Percentiles rank a stretch among this genome's conserved stretches.
These are phyloP conservation scores for Nemotelus pantherinus DNA, from an alignment of 2,888 invertebrate genomes.

Conservation along the genomic window DNA sequence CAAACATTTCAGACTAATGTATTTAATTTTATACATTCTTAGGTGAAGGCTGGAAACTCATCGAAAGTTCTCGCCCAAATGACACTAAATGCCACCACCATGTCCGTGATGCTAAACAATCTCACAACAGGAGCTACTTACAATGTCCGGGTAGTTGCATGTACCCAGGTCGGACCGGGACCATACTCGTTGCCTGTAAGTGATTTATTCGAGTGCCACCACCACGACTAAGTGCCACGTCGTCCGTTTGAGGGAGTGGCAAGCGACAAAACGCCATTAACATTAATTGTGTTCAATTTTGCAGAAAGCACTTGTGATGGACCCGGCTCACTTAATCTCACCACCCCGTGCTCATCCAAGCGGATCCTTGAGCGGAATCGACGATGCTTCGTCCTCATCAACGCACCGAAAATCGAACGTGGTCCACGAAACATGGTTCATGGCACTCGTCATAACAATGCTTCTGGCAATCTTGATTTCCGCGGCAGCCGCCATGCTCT, in stretches of 20 bases:
- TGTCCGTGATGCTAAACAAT: conserved; percentile 90
- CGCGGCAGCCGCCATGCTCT: conserved; percentile 61
- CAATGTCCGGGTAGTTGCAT: conserved; percentile 88
- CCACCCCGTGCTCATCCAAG: conserved; percentile 66
- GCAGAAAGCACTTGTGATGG: conserved; percentile 64
- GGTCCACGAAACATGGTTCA: conserved; percentile 64
- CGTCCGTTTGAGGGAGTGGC: background rate
- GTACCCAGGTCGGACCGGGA: conserved; percentile 87
- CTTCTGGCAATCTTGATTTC: conserved; percentile 61
- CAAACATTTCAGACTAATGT: too few relatives aligned
- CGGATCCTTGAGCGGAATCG: conserved; percentile 63
- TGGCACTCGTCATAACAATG: conserved; percentile 62
- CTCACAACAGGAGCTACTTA: conserved; percentile 86
- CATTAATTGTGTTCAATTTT: conserved; percentile 47
- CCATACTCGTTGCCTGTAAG: conserved; percentile 84
- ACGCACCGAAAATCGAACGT: conserved; percentile 63
- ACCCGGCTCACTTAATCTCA: conserved; percentile 63
- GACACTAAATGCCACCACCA: conserved; percentile 87
- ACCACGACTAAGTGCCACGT: background rate
- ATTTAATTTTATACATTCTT: background rate
- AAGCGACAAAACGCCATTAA: conserved; percentile 22
- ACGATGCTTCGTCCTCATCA: conserved; percentile 61
- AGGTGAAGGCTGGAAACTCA: conserved; percentile 65
- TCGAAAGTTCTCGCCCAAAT: conserved; percentile 78
- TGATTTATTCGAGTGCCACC: conserved; percentile 44